phyloP scores from a whole-genome alignment of 2,888 invertebrate genomes.

The Caenorhabditis angaria region DNA sequence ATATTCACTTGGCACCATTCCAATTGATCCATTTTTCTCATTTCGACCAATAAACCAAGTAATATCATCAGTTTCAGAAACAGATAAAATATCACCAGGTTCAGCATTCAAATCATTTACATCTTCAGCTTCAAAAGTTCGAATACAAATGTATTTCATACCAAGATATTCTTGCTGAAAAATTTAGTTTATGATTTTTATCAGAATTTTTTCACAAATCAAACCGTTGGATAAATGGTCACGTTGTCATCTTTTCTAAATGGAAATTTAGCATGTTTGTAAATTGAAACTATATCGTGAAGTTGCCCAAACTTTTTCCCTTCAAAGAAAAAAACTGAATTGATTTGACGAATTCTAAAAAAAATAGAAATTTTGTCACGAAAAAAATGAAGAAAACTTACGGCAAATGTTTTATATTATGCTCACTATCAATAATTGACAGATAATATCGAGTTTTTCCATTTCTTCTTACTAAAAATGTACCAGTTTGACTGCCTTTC shows the following conservation, averaged over 20 bases:
- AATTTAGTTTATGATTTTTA: constrained; percentile 8
- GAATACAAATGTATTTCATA: constrained; percentile 20
- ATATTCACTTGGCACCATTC: constrained; percentile 27
- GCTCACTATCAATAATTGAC: constrained; percentile 31
- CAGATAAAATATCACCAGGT: constrained; percentile 38
- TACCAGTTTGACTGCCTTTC: constrained; percentile 30
- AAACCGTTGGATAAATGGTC: constrained; percentile 13
- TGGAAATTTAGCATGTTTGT: constrained; percentile 16
- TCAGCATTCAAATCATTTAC: constrained; percentile 29
- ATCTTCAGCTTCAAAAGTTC: constrained; percentile 19
- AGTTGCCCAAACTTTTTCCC: constrained; percentile 25
- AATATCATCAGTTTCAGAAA: constrained; percentile 35
- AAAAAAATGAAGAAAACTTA: constrained; percentile 25
- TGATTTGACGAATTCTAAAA: constrained; percentile 34
- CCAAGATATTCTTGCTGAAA: constrained; percentile 16
- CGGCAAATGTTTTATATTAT: constrained; percentile 37
- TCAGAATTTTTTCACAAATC: neutral
- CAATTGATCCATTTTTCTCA: constrained; percentile 37
- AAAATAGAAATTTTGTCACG: too few relatives aligned
- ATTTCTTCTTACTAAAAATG: constrained; percentile 40
- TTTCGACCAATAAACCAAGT: constrained; percentile 45
- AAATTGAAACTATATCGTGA: constrained; percentile 15
- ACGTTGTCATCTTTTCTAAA: constrained; percentile 17
- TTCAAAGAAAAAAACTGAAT: constrained; percentile 26
- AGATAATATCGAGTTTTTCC: constrained; percentile 26